Evolutionary conservation across 2,797 vertebrate genomes (phyloP), one percentile per base, ranked within the genome.

Genomic region (Anabacerthia variegaticeps): DNA sequence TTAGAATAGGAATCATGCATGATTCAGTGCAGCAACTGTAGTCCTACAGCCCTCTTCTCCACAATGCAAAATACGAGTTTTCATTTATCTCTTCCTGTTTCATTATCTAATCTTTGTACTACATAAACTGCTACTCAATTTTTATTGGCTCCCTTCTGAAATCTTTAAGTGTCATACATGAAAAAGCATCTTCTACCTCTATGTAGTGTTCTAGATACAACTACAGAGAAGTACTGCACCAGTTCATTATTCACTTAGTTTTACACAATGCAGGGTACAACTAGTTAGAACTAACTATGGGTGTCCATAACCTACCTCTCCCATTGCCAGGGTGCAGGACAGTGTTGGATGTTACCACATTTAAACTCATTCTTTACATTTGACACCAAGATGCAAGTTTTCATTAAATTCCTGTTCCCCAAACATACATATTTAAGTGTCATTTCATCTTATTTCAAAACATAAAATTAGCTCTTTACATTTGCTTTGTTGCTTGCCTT

Each of bases 401-500:
- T 62, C 51, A 44, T 39, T 65, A 49, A 78, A 74, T 56, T 86
- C 21, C 28, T 59, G 14, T 69, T 91, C 36, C n/a, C 59, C 55
- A 93, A 92, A 37, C 32, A 73, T 12, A 76, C 3, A 14, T 13
- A 62, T 43, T 21, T 46, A 72, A 49, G 24, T 14, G 27, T 27
- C 86, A 73, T 30, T 34, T 82, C 28, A 30, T 36, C 80, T 80
- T 55, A 72, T 21, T 63, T 76, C 67, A 82, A 41, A 52, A 17
- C 34, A 58, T 36, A 48, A 48, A 72, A 68, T 37, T n/a, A 90
- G 12, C 19, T 62, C 49, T 43, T 74, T 56, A 36, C 11, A 34
- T 71, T 54, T 90, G 48, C 36, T 52, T 76, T 91, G 65, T 55
- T 88, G 56, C 72, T 94, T 82, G 24, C 16, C 22, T 43, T 43